Conservation (phyloP, 2,113 vertebrate species). For the Apteryx owenii region DNA sequence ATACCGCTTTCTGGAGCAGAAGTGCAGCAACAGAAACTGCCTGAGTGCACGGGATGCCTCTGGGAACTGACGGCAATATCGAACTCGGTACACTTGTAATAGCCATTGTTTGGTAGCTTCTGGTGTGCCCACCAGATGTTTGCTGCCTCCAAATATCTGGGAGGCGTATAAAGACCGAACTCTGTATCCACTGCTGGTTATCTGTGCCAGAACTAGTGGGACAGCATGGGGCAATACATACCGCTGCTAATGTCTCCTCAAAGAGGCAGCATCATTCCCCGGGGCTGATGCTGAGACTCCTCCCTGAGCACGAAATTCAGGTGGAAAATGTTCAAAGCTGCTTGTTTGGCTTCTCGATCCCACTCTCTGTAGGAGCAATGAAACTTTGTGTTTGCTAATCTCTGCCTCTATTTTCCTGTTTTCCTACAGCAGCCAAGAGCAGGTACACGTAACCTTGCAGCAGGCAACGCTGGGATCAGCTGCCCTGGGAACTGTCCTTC, state of each 20-base stretch:
- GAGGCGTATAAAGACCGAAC: not conserved
- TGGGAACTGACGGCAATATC: fast-evolving
- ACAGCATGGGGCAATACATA: not conserved
- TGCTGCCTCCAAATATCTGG: not conserved
- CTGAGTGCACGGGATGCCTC: not conserved
- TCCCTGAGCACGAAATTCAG: not conserved
- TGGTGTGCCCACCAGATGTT: not conserved
- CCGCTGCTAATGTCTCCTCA: fast-evolving
- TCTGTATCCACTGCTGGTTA: not conserved
- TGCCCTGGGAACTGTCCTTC: not conserved
- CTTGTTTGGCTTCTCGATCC: not conserved
- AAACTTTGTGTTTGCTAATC: not conserved
- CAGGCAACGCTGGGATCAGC: not conserved
- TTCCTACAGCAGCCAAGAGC: not conserved
- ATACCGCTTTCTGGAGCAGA: not conserved
- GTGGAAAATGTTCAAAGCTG: not conserved
- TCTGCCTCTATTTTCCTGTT: not conserved
- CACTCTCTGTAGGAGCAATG: not conserved
- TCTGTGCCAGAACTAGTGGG: not conserved
- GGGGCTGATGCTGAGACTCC: not conserved
- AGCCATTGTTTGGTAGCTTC: not conserved
- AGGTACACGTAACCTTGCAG: not conserved
- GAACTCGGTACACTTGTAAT: not conserved
- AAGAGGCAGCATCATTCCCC: not conserved
- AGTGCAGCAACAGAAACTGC: not conserved